Evolutionary conservation across 2,888 invertebrate genomes (phyloP).

Genomic region (Clitarchus hookeri): DNA sequence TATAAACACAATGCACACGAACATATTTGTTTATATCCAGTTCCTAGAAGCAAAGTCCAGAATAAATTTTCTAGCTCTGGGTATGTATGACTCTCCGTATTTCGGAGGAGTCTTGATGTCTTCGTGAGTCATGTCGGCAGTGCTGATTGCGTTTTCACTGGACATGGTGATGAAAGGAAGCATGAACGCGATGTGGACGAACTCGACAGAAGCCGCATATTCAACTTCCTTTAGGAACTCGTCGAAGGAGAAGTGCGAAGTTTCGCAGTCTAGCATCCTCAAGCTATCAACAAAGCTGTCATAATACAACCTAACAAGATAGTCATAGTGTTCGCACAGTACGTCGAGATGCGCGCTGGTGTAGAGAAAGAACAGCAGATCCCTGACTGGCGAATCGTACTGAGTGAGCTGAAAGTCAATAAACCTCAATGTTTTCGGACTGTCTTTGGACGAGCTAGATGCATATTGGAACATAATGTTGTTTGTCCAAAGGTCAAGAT

Average conservation of each 20-base stretch:
- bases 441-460: slow-evolving; percentile 37
- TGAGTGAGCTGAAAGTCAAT: slow-evolving; percentile 64
- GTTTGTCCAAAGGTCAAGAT: slow-evolving; percentile 66
- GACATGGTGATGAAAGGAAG: too few species aligned
- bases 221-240: slow-evolving; percentile 56
- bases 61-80: too few species aligned
- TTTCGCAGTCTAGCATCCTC: slow-evolving; percentile 52
- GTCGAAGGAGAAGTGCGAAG: slow-evolving; percentile 53
- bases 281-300: slow-evolving; percentile 56
- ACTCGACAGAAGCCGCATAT: slow-evolving; percentile 50
- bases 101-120: too few species aligned
- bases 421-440: slow-evolving; percentile 59
- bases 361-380: slow-evolving; percentile 61
- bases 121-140: too few species aligned
- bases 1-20: too few species aligned
- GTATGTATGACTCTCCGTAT: too few species aligned
- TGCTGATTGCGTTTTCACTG: too few species aligned
- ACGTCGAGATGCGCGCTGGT: slow-evolving; percentile 58
- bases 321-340: slow-evolving; percentile 56
- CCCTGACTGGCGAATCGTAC: slow-evolving; percentile 59
- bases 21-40: too few species aligned
- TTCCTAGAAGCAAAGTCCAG: too few species aligned
- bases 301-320: slow-evolving; percentile 60
- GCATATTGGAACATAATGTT: slow-evolving; percentile 62
- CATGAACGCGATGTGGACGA: too few species aligned